phyloP scores from a whole-genome alignment of 53 echinoderm and acorn worm genomes.

The Zoroaster sp. region DNA sequence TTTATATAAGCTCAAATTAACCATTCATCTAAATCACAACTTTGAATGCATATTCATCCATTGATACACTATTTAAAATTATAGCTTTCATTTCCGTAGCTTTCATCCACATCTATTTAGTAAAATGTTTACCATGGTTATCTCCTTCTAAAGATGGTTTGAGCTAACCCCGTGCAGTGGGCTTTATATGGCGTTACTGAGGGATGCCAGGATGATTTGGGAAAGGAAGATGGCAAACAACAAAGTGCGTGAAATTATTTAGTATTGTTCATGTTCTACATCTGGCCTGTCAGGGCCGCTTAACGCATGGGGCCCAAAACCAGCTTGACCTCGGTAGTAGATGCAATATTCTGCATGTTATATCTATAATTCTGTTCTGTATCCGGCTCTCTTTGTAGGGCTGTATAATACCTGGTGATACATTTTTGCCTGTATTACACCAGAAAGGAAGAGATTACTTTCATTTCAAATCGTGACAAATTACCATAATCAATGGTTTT shows the following conservation, averaged over 20 bases:
- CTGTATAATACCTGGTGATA: no score
- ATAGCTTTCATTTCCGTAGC: conserved; percentile 3
- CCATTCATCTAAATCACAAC: background rate
- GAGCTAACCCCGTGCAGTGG: background rate
- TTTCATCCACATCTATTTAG: background rate
- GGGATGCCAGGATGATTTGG: background rate
- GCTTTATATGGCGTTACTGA: background rate
- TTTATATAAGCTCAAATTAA: background rate
- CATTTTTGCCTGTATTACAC: no score
- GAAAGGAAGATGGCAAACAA: background rate
- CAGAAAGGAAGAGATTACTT: no score
- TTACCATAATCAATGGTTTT: no score
- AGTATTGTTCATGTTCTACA: background rate
- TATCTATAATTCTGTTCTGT: no score
- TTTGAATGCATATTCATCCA: background rate
- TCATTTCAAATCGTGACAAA: no score
- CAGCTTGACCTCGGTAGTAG: no score
- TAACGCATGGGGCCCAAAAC: no score
- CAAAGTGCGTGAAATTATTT: conserved; percentile 4
- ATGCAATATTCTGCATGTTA: no score
- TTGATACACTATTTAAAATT: no score
- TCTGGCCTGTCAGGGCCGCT: background rate
- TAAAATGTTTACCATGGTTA: background rate
- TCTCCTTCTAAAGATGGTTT: background rate
- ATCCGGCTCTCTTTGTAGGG: no score